A percentile compares a stretch with the other conserved stretches of the same genome.
These are phyloP conservation scores for Malurus cyaneus DNA, from an alignment of 2,113 vertebrate species.

Conservation along the genomic window DNA sequence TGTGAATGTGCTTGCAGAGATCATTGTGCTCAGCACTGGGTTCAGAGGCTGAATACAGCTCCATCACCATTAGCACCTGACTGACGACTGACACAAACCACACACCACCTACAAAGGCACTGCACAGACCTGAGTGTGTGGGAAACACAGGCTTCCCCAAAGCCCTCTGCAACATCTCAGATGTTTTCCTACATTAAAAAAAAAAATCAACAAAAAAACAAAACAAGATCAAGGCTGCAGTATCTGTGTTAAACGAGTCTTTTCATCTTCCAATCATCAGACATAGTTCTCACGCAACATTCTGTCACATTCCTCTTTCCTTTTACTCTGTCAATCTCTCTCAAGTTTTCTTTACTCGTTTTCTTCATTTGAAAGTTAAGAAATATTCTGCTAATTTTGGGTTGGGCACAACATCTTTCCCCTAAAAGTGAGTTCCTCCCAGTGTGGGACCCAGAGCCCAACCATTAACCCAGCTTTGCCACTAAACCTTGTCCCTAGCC, in stretches of 20 bases:
- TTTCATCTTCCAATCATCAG: constrained; percentile 39
- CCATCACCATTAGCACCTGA: constrained; percentile 43
- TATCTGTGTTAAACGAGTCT: neutral
- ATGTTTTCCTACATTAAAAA: neutral
- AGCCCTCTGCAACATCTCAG: neutral
- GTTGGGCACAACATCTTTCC: neutral
- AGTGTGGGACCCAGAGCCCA: neutral
- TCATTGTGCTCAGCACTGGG: neutral
- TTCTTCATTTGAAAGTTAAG: neutral
- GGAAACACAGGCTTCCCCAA: constrained; percentile 24
- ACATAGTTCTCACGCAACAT: too few relatives aligned
- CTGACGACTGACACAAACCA: constrained; percentile 54
- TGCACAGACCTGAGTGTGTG: neutral
- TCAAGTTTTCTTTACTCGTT: too few relatives aligned
- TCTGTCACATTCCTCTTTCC: too few relatives aligned
- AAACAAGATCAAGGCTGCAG: neutral
- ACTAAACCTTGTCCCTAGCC: neutral
- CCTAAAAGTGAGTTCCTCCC: neutral
- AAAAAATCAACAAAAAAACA: neutral
- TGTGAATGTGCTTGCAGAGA: neutral
- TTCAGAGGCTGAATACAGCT: neutral
- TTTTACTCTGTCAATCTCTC: too few relatives aligned
- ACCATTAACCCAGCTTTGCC: neutral
- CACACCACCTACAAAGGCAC: constrained; percentile 37
- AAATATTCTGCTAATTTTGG: neutral